Percentiles rank a stretch among this genome's conserved stretches.
These are phyloP conservation scores for Podilymbus podiceps DNA, from an alignment of 2,113 vertebrate genomes.

Conservation along the genomic window DNA sequence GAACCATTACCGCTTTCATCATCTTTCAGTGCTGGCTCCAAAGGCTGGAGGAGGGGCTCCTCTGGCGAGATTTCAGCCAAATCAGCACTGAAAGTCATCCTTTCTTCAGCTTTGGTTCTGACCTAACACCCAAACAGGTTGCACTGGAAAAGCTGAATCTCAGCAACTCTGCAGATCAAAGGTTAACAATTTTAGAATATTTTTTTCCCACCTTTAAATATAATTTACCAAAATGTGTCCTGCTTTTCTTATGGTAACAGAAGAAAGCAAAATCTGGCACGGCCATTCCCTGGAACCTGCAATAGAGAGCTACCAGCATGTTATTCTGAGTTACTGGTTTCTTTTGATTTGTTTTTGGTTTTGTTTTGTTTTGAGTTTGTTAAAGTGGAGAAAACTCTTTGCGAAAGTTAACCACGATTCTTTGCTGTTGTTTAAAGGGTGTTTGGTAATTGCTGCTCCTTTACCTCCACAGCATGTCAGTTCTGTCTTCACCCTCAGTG, in stretches of 20 bases:
- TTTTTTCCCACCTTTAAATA: background rate
- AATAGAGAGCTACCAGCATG: background rate
- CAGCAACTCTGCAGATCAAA: background rate
- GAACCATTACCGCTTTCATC: background rate
- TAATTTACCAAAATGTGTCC: background rate
- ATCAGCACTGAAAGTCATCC: background rate
- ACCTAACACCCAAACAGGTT: background rate
- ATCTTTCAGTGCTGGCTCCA: background rate
- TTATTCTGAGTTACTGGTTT: background rate
- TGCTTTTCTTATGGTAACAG: background rate
- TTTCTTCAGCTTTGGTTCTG: background rate
- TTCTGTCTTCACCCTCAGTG: background rate
- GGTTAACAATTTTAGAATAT: background rate
- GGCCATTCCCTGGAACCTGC: background rate
- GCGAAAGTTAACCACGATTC: background rate
- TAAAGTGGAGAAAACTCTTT: background rate
- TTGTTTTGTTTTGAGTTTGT: background rate
- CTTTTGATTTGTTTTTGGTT: background rate
- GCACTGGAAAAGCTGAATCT: background rate
- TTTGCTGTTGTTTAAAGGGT: background rate
- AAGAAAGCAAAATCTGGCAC: background rate
- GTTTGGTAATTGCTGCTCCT: background rate
- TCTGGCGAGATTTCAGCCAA: background rate
- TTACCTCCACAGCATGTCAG: background rate
- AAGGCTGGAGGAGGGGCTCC: background rate